These are phyloP conservation scores for Phorcus lineatus DNA, from an alignment of 2,888 invertebrate genomes.

Conservation along the genomic window DNA sequence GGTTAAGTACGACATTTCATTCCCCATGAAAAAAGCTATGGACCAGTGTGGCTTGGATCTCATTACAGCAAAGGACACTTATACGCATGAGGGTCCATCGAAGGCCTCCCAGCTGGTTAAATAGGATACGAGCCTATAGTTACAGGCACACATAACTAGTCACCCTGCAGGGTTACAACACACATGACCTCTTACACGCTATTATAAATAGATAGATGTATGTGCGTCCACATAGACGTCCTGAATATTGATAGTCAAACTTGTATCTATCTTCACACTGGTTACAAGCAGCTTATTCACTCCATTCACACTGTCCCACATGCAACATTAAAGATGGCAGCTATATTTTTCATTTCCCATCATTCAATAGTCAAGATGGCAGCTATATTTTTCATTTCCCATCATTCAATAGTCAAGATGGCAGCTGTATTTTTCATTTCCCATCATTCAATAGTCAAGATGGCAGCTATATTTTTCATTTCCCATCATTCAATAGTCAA, in stretches of 20 bases:
- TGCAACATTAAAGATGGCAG: background rate
- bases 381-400: no score
- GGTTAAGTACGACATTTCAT: no score
- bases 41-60: no score
- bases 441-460: no score
- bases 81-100: background rate
- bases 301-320: background rate
- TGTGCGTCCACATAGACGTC: background rate
- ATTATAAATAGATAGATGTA: background rate
- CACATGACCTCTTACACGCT: constrained; percentile 13
- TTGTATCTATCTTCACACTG: no score
- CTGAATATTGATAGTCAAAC: no score
- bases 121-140: background rate
- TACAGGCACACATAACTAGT: background rate
- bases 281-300: background rate
- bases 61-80: background rate
- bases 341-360: background rate
- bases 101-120: background rate
- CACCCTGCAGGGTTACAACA: background rate
- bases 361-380: no score
- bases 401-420: no score
- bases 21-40: no score
- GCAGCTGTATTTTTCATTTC: no score
- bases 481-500: no score
- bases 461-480: no score